A percentile compares a stretch with the other conserved stretches of the same genome.
Evolutionary conservation across 2,888 invertebrate genomes (phyloP).

Genomic region (Leptopilina syphax): DNA sequence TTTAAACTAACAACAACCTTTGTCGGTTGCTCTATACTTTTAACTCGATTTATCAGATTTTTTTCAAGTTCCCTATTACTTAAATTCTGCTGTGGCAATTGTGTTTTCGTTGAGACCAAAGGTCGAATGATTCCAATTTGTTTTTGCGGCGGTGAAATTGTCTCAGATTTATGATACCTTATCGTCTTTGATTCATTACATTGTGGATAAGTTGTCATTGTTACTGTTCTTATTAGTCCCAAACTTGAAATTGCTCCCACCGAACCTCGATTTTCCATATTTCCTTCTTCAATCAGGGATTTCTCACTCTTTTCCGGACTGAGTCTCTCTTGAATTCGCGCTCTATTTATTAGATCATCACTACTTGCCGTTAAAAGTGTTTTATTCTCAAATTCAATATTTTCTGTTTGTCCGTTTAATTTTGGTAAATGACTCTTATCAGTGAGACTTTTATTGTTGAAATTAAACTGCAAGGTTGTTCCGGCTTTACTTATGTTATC

Average conservation of each 20-base stretch:
- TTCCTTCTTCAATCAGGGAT: constrained; percentile 41
- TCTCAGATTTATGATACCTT: constrained; percentile 66
- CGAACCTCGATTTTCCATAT: constrained; percentile 61
- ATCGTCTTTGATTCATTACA: constrained; percentile 69
- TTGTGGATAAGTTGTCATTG: constrained; percentile 63
- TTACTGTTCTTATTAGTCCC: constrained; percentile 65
- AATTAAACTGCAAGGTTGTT: constrained; percentile 82
- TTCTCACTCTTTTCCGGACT: constrained; percentile 52
- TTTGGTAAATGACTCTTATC: constrained; percentile 73
- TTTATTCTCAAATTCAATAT: constrained; percentile 34
- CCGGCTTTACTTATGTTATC: constrained; percentile 85
- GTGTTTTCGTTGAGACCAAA: constrained; percentile 75
- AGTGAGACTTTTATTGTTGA: constrained; percentile 74
- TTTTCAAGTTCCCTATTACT: constrained; percentile 83
- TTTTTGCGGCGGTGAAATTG: constrained; percentile 72
- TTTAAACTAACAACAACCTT: constrained; percentile 77
- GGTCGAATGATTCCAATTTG: constrained; percentile 79
- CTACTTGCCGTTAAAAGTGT: constrained; percentile 45
- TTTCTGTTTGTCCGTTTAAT: constrained; percentile 60
- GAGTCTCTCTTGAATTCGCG: constrained; percentile 54
- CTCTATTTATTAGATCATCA: constrained; percentile 47
- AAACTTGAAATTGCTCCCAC: constrained; percentile 70
- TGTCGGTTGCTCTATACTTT: constrained; percentile 79
- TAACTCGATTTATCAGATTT: constrained; percentile 83
- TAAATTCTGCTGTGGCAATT: constrained; percentile 74